Evolutionary conservation across 2,113 vertebrate genomes (phyloP), one percentile per base, ranked within the genome.

Genomic region (Arvicanthis niloticus): DNA sequence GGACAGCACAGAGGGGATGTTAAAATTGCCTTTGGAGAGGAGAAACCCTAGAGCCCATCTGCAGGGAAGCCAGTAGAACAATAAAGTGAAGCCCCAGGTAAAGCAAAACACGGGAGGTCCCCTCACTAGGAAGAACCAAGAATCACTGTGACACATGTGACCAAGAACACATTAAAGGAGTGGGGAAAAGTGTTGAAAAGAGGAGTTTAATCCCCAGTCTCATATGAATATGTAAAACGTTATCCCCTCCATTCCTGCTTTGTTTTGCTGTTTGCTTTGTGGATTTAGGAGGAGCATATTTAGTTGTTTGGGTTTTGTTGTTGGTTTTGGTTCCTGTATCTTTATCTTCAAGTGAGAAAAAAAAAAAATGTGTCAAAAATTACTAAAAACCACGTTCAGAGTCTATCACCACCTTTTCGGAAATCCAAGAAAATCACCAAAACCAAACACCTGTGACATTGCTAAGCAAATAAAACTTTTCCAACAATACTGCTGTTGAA

Each of bases 381-480:
- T 9, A 73, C 78, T 86, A 40, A 93, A 89, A 60, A 24, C 26
- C 34, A 40, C 11, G 40, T 67, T 37, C 40, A 72, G 87, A 90
- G 91, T 70, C 42, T 73, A 80, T 9, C 40, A 45, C 65, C 19
- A 42, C 29, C 42, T 80, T 91, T 90, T 58, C 75, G 53, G 70
- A 60, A 96, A 88, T 45, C 16, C 26, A 75, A 82, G 13, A 68
- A 68, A 68, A 80, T 45, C 34, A 26, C 56, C 48, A 4, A 87
- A 94, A 91, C 60, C 1, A 10, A 95, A 84, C 34, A 91, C 31
- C 89, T 60, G 21, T 86, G 75, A n/a, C 70, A 92, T 72, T 77
- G 34, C 84, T 81, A 82, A 85, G 29, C 72, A 89, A 93, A 93
- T n/a, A 88, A 37, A 91, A 93, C 75, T 26, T 90, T 87, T 84